phyloP scores from a whole-genome alignment of 2,888 invertebrate genomes.

The Lycia hirtaria region DNA sequence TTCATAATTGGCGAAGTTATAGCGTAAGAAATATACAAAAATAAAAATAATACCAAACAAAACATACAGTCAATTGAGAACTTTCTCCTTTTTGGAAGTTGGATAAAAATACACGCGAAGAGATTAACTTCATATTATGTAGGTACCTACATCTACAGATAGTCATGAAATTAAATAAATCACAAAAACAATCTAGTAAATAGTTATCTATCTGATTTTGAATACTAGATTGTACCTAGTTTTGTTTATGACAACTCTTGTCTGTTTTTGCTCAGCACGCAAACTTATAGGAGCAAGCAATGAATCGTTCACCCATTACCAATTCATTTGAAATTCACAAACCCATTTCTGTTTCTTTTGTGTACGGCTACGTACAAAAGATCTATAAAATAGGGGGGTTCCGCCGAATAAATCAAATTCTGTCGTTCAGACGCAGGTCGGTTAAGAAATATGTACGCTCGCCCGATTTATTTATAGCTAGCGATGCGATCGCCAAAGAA shows the following conservation, averaged over 20 bases:
- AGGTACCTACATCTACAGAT: too few relatives aligned
- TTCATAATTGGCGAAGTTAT: too few relatives aligned
- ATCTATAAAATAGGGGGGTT: conserved; percentile 49
- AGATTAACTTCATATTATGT: too few relatives aligned
- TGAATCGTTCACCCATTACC: conserved; percentile 22
- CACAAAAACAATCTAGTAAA: too few relatives aligned
- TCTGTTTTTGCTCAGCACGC: conserved; percentile 10
- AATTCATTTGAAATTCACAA: conserved; percentile 34
- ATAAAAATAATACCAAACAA: too few relatives aligned
- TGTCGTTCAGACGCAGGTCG: conserved; percentile 66
- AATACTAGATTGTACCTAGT: neutral
- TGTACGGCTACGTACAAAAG: conserved; percentile 35
- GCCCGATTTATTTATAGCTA: conserved; percentile 60
- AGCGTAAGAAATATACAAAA: too few relatives aligned
- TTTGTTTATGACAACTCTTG: neutral
- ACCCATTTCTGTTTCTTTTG: conserved; percentile 27
- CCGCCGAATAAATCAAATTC: conserved; percentile 64
- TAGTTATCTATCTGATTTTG: too few relatives aligned
- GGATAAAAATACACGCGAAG: too few relatives aligned
- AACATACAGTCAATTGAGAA: too few relatives aligned
- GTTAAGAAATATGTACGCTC: conserved; percentile 62
- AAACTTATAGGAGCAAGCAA: conserved; percentile 8
- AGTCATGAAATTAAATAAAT: too few relatives aligned
- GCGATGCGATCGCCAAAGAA: conserved; percentile 50
- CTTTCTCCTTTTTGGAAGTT: too few relatives aligned